A percentile compares a stretch with the other conserved stretches of the same genome.
Evolutionary conservation across 2,797 vertebrate species (phyloP).

Genomic region (Sebastes minor): DNA sequence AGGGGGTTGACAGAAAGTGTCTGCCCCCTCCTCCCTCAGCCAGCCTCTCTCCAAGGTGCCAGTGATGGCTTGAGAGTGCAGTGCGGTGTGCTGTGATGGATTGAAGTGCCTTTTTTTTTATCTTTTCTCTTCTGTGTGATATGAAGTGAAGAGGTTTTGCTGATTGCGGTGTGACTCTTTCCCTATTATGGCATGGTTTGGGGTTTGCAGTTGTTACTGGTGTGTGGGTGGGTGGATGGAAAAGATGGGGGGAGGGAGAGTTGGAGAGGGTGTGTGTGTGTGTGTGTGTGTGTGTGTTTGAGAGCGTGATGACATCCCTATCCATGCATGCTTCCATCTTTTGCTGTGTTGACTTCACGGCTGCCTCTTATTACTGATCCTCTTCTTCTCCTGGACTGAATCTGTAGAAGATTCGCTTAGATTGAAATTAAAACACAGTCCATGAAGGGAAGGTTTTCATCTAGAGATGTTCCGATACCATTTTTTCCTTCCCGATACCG

Average conservation of each 20-base stretch:
- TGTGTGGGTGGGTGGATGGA: conserved; percentile 24
- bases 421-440: neutral
- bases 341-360: conserved; percentile 49
- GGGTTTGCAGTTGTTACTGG: conserved; percentile 78
- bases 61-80: conserved; percentile 83
- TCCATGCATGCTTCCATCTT: conserved; percentile 68
- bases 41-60: conserved; percentile 80
- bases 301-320: conserved; percentile 50
- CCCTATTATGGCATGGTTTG: conserved; percentile 82
- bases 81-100: conserved; percentile 82
- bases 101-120: conserved; percentile 77
- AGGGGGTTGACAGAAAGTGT: conserved; percentile 54
- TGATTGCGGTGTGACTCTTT: conserved; percentile 75
- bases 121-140: conserved; percentile 70
- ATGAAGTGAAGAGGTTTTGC: conserved; percentile 71
- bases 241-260: neutral
- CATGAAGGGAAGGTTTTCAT: conserved; percentile 13
- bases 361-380: conserved; percentile 54
- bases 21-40: conserved; percentile 53
- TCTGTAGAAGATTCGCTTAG: neutral
- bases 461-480: neutral
- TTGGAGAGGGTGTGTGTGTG: neutral
- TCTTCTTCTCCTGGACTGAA: conserved; percentile 6
- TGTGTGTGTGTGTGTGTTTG: conserved; percentile 3
- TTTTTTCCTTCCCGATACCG: too few relatives aligned